Conservation (phyloP, 2,888 invertebrate species). For the Agrotis clavis region DNA sequence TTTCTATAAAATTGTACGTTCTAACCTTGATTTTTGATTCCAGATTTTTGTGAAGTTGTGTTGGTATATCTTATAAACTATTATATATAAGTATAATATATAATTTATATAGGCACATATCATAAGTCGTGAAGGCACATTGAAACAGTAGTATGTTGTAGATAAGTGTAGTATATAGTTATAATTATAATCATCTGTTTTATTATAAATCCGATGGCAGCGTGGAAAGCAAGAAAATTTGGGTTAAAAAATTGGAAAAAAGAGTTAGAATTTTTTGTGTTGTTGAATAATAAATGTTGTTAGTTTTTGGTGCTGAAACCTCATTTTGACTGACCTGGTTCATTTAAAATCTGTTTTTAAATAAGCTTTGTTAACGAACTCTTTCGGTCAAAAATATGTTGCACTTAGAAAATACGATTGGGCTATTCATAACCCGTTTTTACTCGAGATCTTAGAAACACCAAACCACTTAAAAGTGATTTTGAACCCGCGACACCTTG, state of each 20-base stretch:
- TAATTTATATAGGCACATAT: conserved; percentile 61
- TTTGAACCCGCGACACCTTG: no score
- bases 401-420: no score
- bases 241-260: conserved; percentile 40
- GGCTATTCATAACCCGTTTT: no score
- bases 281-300: not conserved
- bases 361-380: no score
- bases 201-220: conserved; percentile 76
- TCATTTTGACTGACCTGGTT: no score
- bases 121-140: conserved; percentile 79
- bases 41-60: conserved; percentile 55
- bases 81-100: conserved; percentile 58
- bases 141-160: conserved; percentile 51
- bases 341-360: no score
- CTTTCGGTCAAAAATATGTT: no score
- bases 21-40: conserved; percentile 51
- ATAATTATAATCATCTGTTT: conserved; percentile 76
- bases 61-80: conserved; percentile 60
- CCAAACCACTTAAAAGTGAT: no score
- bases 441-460: no score
- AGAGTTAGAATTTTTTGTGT: conserved; percentile 6
- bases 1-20: not conserved
- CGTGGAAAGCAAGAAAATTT: conserved; percentile 79
- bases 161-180: conserved; percentile 56
- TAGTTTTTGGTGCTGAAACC: conserved; percentile 14